A percentile compares a stretch with the other conserved stretches of the same genome.
phyloP scores from a whole-genome alignment of 2,797 vertebrate genomes.

The Heterohyrax brucei region DNA sequence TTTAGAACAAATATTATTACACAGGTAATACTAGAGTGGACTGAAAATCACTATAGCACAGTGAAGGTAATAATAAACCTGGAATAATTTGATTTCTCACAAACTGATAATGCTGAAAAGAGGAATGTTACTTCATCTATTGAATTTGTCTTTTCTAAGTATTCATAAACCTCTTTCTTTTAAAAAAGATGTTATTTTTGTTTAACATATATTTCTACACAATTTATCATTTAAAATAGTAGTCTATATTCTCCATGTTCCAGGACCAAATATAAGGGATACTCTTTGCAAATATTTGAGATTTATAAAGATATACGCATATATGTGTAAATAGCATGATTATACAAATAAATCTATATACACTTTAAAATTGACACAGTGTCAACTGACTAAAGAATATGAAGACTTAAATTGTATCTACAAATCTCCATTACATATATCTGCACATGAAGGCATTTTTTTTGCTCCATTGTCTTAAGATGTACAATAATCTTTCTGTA shows the following conservation, averaged over 20 bases:
- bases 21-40: background rate
- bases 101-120: background rate
- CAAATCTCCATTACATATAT: background rate
- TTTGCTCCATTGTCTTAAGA: background rate
- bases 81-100: background rate
- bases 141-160: constrained; percentile 1
- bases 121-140: background rate
- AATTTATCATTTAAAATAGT: constrained; percentile 1
- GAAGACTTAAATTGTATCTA: background rate
- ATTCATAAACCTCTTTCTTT: background rate
- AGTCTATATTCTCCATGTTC: background rate
- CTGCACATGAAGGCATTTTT: background rate
- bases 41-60: constrained; percentile 11
- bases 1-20: background rate
- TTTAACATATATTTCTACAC: background rate
- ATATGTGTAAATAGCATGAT: background rate
- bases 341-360: background rate
- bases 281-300: background rate
- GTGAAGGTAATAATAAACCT: background rate
- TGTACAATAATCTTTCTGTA: background rate
- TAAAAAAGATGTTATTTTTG: background rate
- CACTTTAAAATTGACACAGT: background rate
- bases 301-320: background rate
- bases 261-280: background rate
- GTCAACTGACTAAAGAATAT: background rate